Evolutionary conservation across 2,797 vertebrate genomes (phyloP).

Genomic region (Passerculus sandwichensis): DNA sequence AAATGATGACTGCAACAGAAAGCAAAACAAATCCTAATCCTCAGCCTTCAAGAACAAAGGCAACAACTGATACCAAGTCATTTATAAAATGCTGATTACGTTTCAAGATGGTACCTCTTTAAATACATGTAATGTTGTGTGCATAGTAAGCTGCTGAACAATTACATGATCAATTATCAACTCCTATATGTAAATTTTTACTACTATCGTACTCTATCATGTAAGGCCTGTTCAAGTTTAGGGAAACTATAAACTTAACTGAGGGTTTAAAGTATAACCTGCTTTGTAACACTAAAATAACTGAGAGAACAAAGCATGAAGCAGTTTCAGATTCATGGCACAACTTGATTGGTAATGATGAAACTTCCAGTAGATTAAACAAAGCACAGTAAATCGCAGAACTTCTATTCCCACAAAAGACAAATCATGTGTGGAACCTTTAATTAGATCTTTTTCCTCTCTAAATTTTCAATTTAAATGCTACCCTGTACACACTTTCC

Average conservation of each 20-base stretch:
- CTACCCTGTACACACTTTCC: neutral
- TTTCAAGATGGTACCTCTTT: neutral
- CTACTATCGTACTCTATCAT: neutral
- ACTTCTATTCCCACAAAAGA: neutral
- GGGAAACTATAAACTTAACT: neutral
- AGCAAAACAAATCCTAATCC: neutral
- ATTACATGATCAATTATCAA: neutral
- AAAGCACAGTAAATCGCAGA: neutral
- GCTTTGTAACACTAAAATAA: neutral
- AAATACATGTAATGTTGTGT: neutral
- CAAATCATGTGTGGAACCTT: neutral
- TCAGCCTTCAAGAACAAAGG: neutral
- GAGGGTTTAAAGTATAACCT: neutral
- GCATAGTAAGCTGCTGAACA: neutral
- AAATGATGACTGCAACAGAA: neutral
- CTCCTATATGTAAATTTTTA: neutral
- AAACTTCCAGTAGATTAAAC: neutral
- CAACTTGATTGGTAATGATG: neutral
- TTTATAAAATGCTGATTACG: neutral
- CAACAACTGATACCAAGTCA: neutral
- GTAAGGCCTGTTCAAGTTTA: neutral
- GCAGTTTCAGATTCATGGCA: neutral
- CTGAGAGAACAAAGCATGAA: neutral
- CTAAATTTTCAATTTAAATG: neutral
- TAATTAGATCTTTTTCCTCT: neutral